These are phyloP conservation scores for Euplexia lucipara DNA, from an alignment of 2,888 invertebrate genomes.

Conservation along the genomic window DNA sequence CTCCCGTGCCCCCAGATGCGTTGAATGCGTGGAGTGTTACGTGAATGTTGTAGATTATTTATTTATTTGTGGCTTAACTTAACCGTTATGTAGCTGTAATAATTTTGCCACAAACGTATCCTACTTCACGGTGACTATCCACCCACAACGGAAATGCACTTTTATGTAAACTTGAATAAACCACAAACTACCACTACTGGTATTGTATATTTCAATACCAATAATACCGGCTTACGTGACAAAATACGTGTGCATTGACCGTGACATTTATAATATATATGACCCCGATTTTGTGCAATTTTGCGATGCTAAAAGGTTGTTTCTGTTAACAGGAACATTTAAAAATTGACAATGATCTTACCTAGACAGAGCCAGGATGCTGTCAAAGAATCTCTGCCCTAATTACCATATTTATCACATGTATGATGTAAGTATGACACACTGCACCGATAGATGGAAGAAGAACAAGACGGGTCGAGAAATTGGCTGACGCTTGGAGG, in stretches of 20 bases:
- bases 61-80: too few relatives aligned
- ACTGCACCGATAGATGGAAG: too few relatives aligned
- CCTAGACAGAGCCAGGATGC: background rate
- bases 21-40: too few relatives aligned
- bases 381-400: background rate
- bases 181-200: background rate
- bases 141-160: background rate
- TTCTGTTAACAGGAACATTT: background rate
- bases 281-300: constrained; percentile 12
- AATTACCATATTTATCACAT: background rate
- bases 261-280: constrained; percentile 10
- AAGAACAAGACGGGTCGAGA: too few relatives aligned
- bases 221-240: background rate
- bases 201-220: background rate
- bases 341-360: constrained; percentile 2
- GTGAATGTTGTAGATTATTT: too few relatives aligned
- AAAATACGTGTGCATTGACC: constrained; percentile 10
- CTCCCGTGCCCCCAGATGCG: too few relatives aligned
- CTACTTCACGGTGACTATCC: too few relatives aligned
- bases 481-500: too few relatives aligned
- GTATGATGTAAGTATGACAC: too few relatives aligned
- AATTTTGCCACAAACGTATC: too few relatives aligned
- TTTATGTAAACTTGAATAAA: background rate
- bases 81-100: too few relatives aligned
- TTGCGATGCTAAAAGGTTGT: background rate